phyloP scores from a whole-genome alignment of 2,113 vertebrate genomes.

The Periophthalmodon schlosseri region DNA sequence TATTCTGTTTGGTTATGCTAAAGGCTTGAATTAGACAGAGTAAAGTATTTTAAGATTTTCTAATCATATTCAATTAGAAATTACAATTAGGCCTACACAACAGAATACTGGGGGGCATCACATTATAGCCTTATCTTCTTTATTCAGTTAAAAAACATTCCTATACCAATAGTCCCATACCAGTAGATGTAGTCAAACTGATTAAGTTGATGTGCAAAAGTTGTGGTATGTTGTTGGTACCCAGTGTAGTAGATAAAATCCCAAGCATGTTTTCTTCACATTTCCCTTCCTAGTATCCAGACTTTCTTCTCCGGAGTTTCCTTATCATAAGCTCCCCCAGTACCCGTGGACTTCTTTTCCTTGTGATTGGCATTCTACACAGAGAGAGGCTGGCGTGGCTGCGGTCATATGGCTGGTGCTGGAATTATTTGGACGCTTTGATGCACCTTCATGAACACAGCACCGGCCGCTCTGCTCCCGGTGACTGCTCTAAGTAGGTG shows the following conservation, averaged over 20 bases:
- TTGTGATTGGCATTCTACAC: slow-evolving; percentile 1
- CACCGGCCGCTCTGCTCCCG: slow-evolving; percentile 40
- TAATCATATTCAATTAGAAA: too few relatives aligned
- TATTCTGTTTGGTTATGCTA: too few relatives aligned
- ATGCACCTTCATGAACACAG: slow-evolving; percentile 59
- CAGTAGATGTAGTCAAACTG: neutral
- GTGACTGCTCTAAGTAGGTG: slow-evolving; percentile 53
- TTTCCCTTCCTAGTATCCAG: neutral
- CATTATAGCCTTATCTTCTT: too few relatives aligned
- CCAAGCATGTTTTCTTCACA: neutral
- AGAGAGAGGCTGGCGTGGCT: neutral
- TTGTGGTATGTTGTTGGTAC: neutral
- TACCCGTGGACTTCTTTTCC: neutral
- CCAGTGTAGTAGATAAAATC: neutral
- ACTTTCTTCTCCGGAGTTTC: neutral
- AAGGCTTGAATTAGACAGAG: too few relatives aligned
- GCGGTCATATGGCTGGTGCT: slow-evolving; percentile 1
- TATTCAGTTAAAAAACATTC: too few relatives aligned
- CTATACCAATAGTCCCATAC: too few relatives aligned
- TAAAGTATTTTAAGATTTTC: too few relatives aligned
- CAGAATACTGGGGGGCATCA: too few relatives aligned
- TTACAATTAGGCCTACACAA: too few relatives aligned
- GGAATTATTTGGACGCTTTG: slow-evolving; percentile 60
- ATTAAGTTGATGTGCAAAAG: neutral
- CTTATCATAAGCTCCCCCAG: neutral